Evolutionary conservation across 2,113 vertebrate genomes (phyloP), one percentile per base, ranked within the genome.

Genomic region (Phyllostomus hastatus): DNA sequence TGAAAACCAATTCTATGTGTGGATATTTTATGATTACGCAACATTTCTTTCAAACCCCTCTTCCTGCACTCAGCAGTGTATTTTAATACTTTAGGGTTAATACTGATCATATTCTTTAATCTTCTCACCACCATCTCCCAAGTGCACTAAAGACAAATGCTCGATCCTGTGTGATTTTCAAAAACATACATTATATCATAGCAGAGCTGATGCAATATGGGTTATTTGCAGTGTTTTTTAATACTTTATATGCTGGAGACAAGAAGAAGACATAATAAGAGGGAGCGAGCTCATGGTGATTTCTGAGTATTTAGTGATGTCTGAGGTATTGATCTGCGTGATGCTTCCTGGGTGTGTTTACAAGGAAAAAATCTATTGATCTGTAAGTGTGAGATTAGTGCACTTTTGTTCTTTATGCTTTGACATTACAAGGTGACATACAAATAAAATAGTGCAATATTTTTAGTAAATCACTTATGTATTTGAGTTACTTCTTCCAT

Each of bases 21-120:
- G 93, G 24, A 96, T 96, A 97, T 97, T 80, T 95, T 97, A 85
- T 17, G 33, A 80, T 38, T 95, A 19, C 59, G 1, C 19, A 97
- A 92, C 94, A 97, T 96, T 97, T 96, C 52, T 96, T 97, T 96
- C 82, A 95, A 96, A 87, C 59, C 91, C 78, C 46, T 70, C 59
- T 84, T 86, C 87, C 91, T 88, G 16, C 87, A 54, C 75, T 97
- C 1, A n/a, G 90, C 12, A 59, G 26, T 92, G 38, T 41, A 75
- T 59, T 92, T 97, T 97, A 97, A 93, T 94, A 92, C 7, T 80
- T 85, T 95, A 95, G 0, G 92, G 86, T 61, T 81, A 96, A 95
- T 69, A 84, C 61, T 67, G 46, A 41, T 38, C 96, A 54, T 81
- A n/a, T 93, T 87, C 86, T 97, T 97, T 97, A 94, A 82, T 95